These are phyloP conservation scores for Scaptodrosophila latifasciaeformis DNA, from an alignment of 2,888 invertebrate genomes.

Conservation along the genomic window DNA sequence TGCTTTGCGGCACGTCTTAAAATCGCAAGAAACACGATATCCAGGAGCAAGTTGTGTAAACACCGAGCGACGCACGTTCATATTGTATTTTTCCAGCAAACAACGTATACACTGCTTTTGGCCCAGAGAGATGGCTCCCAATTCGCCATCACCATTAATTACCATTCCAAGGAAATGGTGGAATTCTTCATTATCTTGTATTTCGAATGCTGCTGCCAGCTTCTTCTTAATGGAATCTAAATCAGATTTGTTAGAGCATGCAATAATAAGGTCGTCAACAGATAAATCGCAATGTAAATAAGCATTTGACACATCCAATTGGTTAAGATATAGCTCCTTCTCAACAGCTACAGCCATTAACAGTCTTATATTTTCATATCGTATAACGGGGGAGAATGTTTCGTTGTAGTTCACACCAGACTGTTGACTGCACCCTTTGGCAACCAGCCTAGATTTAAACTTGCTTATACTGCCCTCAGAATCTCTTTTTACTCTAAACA, in stretches of 20 bases:
- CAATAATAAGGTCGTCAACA: slow-evolving; percentile 37
- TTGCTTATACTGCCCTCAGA: slow-evolving; percentile 23
- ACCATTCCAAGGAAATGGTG: slow-evolving; percentile 34
- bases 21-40: too few relatives aligned
- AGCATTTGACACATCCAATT: slow-evolving; percentile 38
- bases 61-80: too few relatives aligned
- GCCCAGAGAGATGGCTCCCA: too few relatives aligned
- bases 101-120: slow-evolving; percentile 25
- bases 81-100: slow-evolving; percentile 15
- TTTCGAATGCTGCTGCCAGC: slow-evolving; percentile 22
- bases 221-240: slow-evolving; percentile 16
- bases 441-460: slow-evolving; percentile 29
- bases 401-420: slow-evolving; percentile 30
- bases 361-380: slow-evolving; percentile 33
- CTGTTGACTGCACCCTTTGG: slow-evolving; percentile 30
- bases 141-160: too few relatives aligned
- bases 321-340: slow-evolving; percentile 30
- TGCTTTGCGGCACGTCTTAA: too few relatives aligned
- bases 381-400: slow-evolving; percentile 34
- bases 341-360: slow-evolving; percentile 38
- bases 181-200: slow-evolving; percentile 20
- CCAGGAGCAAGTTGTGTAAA: too few relatives aligned
- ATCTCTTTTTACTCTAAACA: slow-evolving; percentile 27
- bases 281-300: slow-evolving; percentile 42
- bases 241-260: slow-evolving; percentile 19